Evolutionary conservation across 2,113 vertebrate genomes (phyloP).

Genomic region (Python bivittatus): DNA sequence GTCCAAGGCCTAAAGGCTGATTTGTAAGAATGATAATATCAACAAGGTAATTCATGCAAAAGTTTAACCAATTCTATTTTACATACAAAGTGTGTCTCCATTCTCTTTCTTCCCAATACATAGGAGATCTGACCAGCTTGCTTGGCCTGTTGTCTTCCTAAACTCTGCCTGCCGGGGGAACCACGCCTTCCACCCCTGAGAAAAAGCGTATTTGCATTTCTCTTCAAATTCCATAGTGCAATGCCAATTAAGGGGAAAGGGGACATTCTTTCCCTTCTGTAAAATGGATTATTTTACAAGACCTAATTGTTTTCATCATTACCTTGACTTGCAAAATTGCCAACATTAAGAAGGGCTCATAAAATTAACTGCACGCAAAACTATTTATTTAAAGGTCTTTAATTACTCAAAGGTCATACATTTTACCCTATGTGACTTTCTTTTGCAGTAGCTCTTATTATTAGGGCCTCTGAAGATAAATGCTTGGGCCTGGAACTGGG

Average conservation of each 20-base stretch:
- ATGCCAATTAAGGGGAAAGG: not conserved
- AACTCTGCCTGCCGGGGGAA: not conserved
- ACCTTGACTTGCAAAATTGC: constrained; percentile 8
- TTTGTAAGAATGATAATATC: not conserved
- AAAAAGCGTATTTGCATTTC: not conserved
- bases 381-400: constrained; percentile 26
- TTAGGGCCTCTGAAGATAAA: constrained; percentile 18
- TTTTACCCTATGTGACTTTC: constrained; percentile 8
- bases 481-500: not conserved
- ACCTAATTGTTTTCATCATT: constrained; percentile 24
- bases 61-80: not conserved
- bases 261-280: constrained; percentile 13
- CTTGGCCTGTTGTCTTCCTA: not conserved
- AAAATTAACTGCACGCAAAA: constrained; percentile 48
- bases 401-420: constrained; percentile 11
- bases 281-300: constrained; percentile 16
- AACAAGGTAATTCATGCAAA: constrained; percentile 3
- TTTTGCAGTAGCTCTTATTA: constrained; percentile 21
- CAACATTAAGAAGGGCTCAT: constrained; percentile 30
- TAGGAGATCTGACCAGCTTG: not conserved
- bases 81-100: not conserved
- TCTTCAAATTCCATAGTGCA: not conserved
- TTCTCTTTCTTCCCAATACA: not conserved
- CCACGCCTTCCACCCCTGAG: not conserved
- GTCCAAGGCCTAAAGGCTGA: constrained; percentile 7